phyloP scores from a whole-genome alignment of 2,797 vertebrate genomes.

The Mycteria americana region DNA sequence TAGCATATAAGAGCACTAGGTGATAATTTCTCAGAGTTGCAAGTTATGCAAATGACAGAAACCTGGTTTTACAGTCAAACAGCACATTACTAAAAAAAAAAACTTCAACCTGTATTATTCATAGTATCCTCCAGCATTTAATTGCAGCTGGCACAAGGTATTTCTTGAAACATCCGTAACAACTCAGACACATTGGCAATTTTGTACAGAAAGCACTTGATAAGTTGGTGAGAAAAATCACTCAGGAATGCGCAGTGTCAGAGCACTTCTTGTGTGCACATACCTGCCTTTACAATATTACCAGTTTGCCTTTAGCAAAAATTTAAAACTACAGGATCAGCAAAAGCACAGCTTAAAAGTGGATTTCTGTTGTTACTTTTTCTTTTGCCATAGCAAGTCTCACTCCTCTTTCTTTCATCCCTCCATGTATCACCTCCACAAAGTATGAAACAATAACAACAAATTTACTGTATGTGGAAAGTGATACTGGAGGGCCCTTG shows the following conservation, averaged over 20 bases:
- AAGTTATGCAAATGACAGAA: not conserved
- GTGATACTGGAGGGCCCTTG: not conserved
- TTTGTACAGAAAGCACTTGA: not conserved
- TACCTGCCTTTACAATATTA: not conserved
- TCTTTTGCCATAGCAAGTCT: not conserved
- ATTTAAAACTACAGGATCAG: not conserved
- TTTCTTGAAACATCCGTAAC: not conserved
- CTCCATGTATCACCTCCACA: not conserved
- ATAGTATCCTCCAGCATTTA: not conserved
- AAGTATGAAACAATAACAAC: not conserved
- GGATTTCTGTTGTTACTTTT: not conserved
- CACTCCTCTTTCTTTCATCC: not conserved
- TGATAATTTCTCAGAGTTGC: not conserved
- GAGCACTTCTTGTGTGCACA: not conserved
- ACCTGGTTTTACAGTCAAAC: not conserved
- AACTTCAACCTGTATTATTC: not conserved
- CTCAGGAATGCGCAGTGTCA: not conserved
- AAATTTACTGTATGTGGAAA: not conserved
- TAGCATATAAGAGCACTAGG: not conserved
- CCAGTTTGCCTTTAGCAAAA: not conserved
- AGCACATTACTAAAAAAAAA: not conserved
- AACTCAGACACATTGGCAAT: not conserved
- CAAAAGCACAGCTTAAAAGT: not conserved
- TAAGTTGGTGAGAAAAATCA: conserved; percentile 17
- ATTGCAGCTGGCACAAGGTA: not conserved